Evolutionary conservation across 2,888 invertebrate species (phyloP), one percentile per base, ranked within the genome.

Genomic region (Bombylius major): DNA sequence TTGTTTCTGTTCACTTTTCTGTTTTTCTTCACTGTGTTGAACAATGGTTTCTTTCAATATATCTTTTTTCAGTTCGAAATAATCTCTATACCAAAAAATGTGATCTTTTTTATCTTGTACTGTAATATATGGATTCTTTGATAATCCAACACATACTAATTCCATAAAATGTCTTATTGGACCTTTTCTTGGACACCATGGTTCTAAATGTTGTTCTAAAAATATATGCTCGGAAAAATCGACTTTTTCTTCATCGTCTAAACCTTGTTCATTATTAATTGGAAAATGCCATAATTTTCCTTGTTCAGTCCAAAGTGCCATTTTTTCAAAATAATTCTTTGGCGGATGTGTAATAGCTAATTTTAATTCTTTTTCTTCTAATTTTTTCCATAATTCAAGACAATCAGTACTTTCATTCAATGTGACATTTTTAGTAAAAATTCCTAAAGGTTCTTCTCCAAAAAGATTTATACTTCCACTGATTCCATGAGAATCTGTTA

Each of bases 121-220:
- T 0, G 89, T 89, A 65, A 97, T 79, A 72, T 89, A 92, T 0
- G 93, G 86, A 76, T 98, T 99, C 73, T 95, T 95, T 0, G 95
- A 93, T 1, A 99, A 78, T 6, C 97, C 98, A 0, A 87, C 82
- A 63, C 89, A 87, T 0, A 98, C 96, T 7, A 98, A 77, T 67
- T 99, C 96, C 98, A 99, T 98, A 70, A 95, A 99, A 72, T 97
- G 92, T 8, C 94, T 80, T 61, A 99, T 79, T 0, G 98, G 97
- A 0, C 97, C 98, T 63, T 79, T 83, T 50, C 77, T 79, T 0
- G 98, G 97, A 69, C 98, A 97, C 89, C 93, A 93, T 1, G 79
- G 82, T 65, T 88, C 85, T 14, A 98, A 77, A 68, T 90, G 84
- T 14, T 82, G 77, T 59, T 97, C 96, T 12, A 98, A 76, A 73